phyloP scores from a whole-genome alignment of 1,140 invertebrate genomes.

The Lasioglossum baleicum region DNA sequence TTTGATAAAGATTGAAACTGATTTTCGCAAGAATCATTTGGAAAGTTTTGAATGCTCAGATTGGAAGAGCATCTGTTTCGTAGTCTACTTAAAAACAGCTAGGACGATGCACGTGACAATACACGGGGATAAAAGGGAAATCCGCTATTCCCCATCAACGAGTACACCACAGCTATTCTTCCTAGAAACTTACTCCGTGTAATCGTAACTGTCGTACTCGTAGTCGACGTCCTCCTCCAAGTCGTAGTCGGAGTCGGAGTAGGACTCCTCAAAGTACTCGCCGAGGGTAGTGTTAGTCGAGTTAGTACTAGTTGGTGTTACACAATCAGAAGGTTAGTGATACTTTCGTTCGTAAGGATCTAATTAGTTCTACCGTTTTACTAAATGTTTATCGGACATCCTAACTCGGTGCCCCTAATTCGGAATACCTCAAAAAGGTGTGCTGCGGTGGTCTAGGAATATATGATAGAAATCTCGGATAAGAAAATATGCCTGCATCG shows the following conservation, averaged over 20 bases:
- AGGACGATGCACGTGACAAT: constrained; percentile 2
- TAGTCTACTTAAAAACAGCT: neutral
- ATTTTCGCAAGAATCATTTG: too few species aligned
- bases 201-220: constrained; percentile 77
- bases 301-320: constrained; percentile 73
- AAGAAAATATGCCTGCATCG: neutral
- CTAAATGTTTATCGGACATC: constrained; percentile 36
- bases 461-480: neutral
- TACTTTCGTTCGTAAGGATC: constrained; percentile 54
- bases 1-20: too few species aligned
- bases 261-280: constrained; percentile 75
- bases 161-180: constrained; percentile 58
- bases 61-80: neutral
- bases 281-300: constrained; percentile 76
- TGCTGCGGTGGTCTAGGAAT: constrained; percentile 34
- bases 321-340: constrained; percentile 70
- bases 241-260: constrained; percentile 74
- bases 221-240: constrained; percentile 77
- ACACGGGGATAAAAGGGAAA: constrained; percentile 1
- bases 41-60: neutral
- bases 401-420: constrained; percentile 41
- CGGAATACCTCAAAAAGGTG: constrained; percentile 36
- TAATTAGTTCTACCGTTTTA: constrained; percentile 51
- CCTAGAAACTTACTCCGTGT: constrained; percentile 76
- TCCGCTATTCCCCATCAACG: constrained; percentile 50